A percentile compares a stretch with the other conserved stretches of the same genome.
Evolutionary conservation across 2,797 vertebrate species (phyloP).

Genomic region (Lithobates pipiens): DNA sequence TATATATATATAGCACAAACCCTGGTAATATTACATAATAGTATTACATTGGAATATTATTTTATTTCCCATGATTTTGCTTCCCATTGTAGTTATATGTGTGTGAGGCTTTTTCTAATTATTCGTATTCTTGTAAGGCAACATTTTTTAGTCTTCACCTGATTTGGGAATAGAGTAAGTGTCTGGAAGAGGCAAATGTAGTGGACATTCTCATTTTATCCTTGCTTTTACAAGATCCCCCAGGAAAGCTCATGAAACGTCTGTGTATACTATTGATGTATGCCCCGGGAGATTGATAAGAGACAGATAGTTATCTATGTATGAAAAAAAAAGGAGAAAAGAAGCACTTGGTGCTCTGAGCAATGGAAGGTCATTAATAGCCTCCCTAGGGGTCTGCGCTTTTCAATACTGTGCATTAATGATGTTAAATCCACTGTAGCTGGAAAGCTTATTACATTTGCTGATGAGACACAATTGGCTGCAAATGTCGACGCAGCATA

Average conservation of each 20-base stretch:
- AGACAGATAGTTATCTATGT: constrained; percentile 20
- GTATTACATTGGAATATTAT: no score
- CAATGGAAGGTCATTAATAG: constrained; percentile 50
- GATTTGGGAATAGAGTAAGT: not conserved
- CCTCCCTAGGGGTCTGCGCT: constrained; percentile 46
- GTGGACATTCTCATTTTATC: constrained; percentile 13
- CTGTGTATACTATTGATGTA: constrained; percentile 29
- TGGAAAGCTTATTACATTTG: constrained; percentile 59
- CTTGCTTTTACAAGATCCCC: not conserved
- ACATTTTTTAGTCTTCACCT: not conserved
- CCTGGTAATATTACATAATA: no score
- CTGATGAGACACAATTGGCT: constrained; percentile 58
- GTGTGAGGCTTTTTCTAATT: no score
- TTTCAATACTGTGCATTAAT: constrained; percentile 58
- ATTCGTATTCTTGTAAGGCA: no score
- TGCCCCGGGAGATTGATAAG: constrained; percentile 38
- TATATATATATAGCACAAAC: no score
- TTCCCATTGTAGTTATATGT: no score
- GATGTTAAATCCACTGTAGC: constrained; percentile 61
- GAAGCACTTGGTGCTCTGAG: constrained; percentile 20
- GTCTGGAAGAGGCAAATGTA: not conserved
- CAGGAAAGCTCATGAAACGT: constrained; percentile 19
- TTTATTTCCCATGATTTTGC: no score
- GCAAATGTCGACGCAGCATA: constrained; percentile 60
- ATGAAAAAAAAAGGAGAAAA: constrained; percentile 12